phyloP scores from a whole-genome alignment of 2,888 invertebrate species.

The Ferrisia virgata region DNA sequence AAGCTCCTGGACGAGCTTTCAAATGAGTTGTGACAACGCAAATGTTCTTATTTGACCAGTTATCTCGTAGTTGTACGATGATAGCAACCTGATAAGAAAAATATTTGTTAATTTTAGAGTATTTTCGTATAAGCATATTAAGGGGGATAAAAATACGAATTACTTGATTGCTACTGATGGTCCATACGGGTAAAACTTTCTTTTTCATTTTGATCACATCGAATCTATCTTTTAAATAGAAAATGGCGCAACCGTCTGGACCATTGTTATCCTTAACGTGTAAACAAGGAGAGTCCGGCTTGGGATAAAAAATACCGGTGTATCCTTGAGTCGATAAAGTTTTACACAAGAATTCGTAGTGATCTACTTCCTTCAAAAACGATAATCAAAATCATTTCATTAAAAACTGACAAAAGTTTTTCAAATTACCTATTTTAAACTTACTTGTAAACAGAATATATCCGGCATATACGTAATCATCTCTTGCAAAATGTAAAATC shows the following conservation, averaged over 20 bases:
- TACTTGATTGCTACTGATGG: constrained; percentile 70
- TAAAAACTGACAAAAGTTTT: not conserved
- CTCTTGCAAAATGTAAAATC: constrained; percentile 68
- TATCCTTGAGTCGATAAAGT: constrained; percentile 65
- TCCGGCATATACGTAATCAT: constrained; percentile 67
- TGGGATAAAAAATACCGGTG: constrained; percentile 67
- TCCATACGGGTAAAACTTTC: constrained; percentile 67
- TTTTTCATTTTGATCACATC: constrained; percentile 61
- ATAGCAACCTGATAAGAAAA: constrained; percentile 66
- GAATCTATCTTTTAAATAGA: constrained; percentile 64
- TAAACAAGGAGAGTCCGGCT: constrained; percentile 74
- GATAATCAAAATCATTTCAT: not conserved
- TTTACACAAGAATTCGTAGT: constrained; percentile 65
- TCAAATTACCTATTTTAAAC: constrained; percentile 14
- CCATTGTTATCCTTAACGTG: constrained; percentile 70
- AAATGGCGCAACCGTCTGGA: constrained; percentile 75
- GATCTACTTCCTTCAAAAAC: constrained; percentile 74
- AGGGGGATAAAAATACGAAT: not conserved
- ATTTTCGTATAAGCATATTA: not conserved
- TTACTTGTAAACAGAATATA: constrained; percentile 68
- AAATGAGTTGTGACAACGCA: constrained; percentile 70
- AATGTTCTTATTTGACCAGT: constrained; percentile 60
- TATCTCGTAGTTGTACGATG: constrained; percentile 58
- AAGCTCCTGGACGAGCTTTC: constrained; percentile 67
- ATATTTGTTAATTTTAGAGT: not conserved